Percentiles rank a stretch among this genome's conserved stretches.
These are phyloP conservation scores for Porites lutea DNA, from an alignment of 64 coral and sea anemone genomes.

Conservation along the genomic window DNA sequence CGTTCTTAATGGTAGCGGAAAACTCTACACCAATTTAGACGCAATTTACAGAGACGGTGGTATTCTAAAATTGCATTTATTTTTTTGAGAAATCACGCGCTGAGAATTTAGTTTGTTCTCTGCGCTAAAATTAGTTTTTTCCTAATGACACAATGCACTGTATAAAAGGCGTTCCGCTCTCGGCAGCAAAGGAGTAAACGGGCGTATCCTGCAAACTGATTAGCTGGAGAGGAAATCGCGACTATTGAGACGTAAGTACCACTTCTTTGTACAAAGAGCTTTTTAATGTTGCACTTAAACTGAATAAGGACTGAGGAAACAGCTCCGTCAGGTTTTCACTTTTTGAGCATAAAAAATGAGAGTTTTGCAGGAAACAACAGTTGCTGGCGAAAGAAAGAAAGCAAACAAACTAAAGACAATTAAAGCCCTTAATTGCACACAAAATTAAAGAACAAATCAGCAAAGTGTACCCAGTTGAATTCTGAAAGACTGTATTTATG, in stretches of 20 bases:
- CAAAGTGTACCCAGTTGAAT: too few species aligned
- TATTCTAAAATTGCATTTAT: too few species aligned
- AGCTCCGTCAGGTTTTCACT: neutral
- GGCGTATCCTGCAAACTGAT: neutral
- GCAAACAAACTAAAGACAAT: neutral
- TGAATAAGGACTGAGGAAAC: too few species aligned
- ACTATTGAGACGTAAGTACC: neutral
- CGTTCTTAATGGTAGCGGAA: too few species aligned
- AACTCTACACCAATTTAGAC: too few species aligned
- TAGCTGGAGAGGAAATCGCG: neutral
- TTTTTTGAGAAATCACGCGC: too few species aligned
- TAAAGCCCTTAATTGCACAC: too few species aligned
- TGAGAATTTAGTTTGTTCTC: neutral
- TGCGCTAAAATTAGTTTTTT: neutral
- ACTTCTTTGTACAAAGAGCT: neutral
- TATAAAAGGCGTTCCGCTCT: slow-evolving; percentile 23
- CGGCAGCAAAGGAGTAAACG: neutral
- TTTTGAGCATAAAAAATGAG: neutral
- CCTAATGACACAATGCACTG: neutral
- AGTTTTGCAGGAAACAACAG: too few species aligned
- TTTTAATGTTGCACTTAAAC: too few species aligned
- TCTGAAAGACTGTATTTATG: too few species aligned
- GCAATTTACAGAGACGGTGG: too few species aligned
- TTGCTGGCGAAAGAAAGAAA: neutral
- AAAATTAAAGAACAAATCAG: too few species aligned